Conservation (phyloP, 1,140 invertebrate genomes). For the Teleopsis dalmanni region DNA sequence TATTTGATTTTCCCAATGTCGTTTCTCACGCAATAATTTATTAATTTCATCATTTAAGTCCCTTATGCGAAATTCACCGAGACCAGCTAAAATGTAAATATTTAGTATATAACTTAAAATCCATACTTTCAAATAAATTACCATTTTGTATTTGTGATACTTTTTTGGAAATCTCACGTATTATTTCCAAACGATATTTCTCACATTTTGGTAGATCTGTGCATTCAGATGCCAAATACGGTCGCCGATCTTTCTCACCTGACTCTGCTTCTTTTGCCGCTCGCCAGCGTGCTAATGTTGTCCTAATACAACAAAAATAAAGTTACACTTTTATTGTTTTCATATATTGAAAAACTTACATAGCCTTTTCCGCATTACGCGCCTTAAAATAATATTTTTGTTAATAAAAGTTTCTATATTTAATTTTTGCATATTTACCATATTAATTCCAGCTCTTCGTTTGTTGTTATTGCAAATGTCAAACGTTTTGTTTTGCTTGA, state of each 20-base stretch:
- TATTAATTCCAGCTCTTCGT: too few relatives aligned
- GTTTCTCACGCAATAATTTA: slow-evolving; percentile 87
- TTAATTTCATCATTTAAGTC: slow-evolving; percentile 99
- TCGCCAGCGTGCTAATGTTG: slow-evolving; percentile 89
- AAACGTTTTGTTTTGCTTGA: too few relatives aligned
- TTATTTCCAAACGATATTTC: slow-evolving; percentile 93
- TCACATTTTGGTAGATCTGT: slow-evolving; percentile 82
- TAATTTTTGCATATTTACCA: slow-evolving; percentile 11
- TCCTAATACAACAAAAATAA: slow-evolving; percentile 56
- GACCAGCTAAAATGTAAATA: slow-evolving; percentile 60
- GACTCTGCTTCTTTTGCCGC: slow-evolving; percentile 85
- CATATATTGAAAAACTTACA: slow-evolving; percentile 54
- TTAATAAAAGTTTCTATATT: background rate
- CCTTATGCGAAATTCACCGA: slow-evolving; percentile 95
- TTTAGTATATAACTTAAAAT: background rate
- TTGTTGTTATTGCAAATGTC: too few relatives aligned
- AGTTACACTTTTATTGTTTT: background rate
- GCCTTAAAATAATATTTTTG: slow-evolving; percentile 46
- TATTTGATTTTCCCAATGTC: slow-evolving; percentile 97
- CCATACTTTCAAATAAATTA: slow-evolving; percentile 26
- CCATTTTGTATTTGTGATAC: slow-evolving; percentile 99
- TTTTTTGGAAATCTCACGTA: slow-evolving; percentile 95
- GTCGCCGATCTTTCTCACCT: slow-evolving; percentile 73
- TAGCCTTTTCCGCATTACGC: slow-evolving; percentile 76
- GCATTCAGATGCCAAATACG: slow-evolving; percentile 90